Base-by-base conservation (phyloP, 2,797 vertebrate species). In the Danio jaintianensis region DNA sequence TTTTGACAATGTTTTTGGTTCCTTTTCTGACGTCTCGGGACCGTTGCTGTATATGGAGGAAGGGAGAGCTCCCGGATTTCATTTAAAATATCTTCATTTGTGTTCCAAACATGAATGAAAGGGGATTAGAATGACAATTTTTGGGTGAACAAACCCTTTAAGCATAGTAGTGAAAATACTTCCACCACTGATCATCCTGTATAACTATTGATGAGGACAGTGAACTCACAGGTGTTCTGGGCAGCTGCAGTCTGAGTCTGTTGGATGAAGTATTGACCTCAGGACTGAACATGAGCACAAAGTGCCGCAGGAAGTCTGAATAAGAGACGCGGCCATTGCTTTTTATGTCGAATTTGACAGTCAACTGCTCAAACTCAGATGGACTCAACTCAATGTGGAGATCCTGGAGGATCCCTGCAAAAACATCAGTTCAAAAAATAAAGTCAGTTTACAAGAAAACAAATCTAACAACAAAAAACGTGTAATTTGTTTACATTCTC, bases 351-450 rank as follows among this genome's bases (percentile, higher is more conserved):
- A 90, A 93, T 85, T 95, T 94, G 13, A 53, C 2, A 15, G 81
- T 50, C 16, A 94, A 88, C 84, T 88, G 86, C 36, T 92, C 90
- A 4, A 91, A 66, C 85, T 96, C 93, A 47, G 89, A 82, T 66
- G 53, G 48, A 12, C 58, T 75, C 36, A 87, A 61, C 40, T 59
- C 77, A 53, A 87, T 82, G 71, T 68, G 69, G 36, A 84, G 70
- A 7, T 61, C 62, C 70, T 76, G 20, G 59, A 87, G 78, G 43
- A 87, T 85, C 61, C 84, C 64, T 71, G 15, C 36, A 70, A 18
- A 29, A 74, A 62, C 36, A 50, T n/a, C 71, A 18, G 48, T 29
- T 22, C 3, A 29, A 66, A 0, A 63, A n/a, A 36, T 42, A 10
- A 15, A 62, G n/a, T 62, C 40, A 10, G 7, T n/a, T 3, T 16